Evolutionary conservation across 2,113 vertebrate species (phyloP).

Genomic region (Scalopus aquaticus): DNA sequence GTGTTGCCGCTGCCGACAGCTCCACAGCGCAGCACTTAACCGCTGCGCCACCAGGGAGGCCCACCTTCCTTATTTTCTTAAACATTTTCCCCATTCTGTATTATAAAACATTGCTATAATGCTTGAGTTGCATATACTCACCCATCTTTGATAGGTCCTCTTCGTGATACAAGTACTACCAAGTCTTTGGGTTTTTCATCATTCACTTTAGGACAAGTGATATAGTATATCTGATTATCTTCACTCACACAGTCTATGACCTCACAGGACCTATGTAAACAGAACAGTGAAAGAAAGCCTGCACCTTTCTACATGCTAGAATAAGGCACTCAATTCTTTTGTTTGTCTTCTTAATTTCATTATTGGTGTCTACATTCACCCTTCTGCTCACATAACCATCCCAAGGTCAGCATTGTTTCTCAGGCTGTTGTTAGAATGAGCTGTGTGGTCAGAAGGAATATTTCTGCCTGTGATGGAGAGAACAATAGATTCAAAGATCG

Average conservation of each 20-base stretch:
- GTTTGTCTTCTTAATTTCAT: background rate
- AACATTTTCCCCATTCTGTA: background rate
- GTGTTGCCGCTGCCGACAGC: no score
- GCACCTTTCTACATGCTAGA: background rate
- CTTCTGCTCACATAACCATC: background rate
- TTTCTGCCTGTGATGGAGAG: background rate
- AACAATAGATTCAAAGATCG: background rate
- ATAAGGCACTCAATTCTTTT: background rate
- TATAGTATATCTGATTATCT: slow-evolving; percentile 85
- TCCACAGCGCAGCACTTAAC: no score
- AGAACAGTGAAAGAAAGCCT: background rate
- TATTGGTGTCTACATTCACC: background rate
- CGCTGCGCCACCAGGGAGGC: no score
- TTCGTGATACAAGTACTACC: slow-evolving; percentile 84
- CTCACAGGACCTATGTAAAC: slow-evolving; percentile 82
- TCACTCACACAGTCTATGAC: slow-evolving; percentile 80
- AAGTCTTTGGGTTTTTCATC: slow-evolving; percentile 83
- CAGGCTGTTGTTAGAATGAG: background rate
- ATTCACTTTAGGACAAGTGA: slow-evolving; percentile 75
- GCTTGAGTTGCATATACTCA: slow-evolving; percentile 70
- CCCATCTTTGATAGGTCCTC: slow-evolving; percentile 79
- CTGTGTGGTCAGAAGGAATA: background rate
- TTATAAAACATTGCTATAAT: background rate
- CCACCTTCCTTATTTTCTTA: no score
- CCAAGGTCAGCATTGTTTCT: background rate